Base-by-base conservation (phyloP, 1,140 invertebrate species). In the Phthorimaea operculella region DNA sequence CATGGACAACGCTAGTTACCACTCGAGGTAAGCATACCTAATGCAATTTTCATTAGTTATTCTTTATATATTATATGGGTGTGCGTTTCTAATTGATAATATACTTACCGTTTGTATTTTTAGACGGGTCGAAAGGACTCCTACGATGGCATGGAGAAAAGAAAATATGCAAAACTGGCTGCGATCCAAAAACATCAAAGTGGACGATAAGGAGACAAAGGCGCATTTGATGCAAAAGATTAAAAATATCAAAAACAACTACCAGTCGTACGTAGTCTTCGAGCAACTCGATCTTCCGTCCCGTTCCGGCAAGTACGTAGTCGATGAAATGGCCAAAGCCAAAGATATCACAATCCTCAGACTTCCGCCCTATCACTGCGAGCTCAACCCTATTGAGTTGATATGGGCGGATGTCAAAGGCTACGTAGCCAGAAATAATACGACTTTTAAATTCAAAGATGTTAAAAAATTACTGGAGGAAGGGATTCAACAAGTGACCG, bases 1-100 rank as follows among this genome's bases (percentile, higher is more conserved):
- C 7, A 55, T 72, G 53, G 64, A 75, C 49, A 68, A 72, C 52
- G 64, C 64, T 1, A 55, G 63, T 4, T 72, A 77, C 52, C 66
- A 74, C 56, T 58, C 60, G 18, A 55, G 67, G 52, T 58, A 61
- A 49, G 36, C 49, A 16, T n/a, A n/a, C n/a, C n/a, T n/a, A n/a
- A n/a, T n/a, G n/a, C n/a, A n/a, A n/a, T n/a, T n/a, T n/a, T n/a
- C n/a, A n/a, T n/a, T n/a, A n/a, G n/a, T n/a, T n/a, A n/a, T n/a
- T n/a, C n/a, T n/a, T n/a, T n/a, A n/a, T n/a, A n/a, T n/a, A n/a
- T n/a, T n/a, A n/a, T n/a, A n/a, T n/a, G n/a, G n/a, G n/a, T n/a
- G n/a, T n/a, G n/a, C n/a, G n/a, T n/a, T n/a, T n/a, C n/a, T n/a
- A n/a, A n/a, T n/a, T n/a, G n/a, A n/a, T n/a, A n/a, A n/a, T n/a